A percentile compares a stretch with the other conserved stretches of the same genome.
phyloP scores from a whole-genome alignment of 2,113 vertebrate species.

The Cardinalis cardinalis region DNA sequence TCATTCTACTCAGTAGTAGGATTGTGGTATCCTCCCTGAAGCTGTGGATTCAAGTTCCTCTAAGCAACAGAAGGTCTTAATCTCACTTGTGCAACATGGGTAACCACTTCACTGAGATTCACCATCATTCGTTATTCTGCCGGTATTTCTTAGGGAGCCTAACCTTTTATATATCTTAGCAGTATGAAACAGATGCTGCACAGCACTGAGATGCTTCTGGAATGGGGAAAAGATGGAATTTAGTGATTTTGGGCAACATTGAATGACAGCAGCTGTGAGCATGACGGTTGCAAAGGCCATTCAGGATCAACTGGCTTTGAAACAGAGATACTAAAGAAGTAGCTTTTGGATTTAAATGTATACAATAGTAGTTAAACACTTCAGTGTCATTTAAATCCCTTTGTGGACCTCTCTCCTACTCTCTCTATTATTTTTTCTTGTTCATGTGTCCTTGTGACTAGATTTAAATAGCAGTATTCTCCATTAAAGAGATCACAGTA shows the following conservation, averaged over 20 bases:
- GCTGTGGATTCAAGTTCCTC: background rate
- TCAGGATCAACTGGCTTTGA: background rate
- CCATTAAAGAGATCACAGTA: background rate
- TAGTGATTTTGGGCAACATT: background rate
- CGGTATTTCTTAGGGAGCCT: fast-evolving
- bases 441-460: background rate
- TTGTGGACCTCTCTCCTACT: background rate
- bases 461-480: background rate
- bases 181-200: background rate
- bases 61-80: background rate
- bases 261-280: background rate
- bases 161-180: background rate
- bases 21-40: background rate
- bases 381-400: background rate
- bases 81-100: background rate
- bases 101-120: background rate
- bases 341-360: background rate
- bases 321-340: background rate
- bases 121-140: background rate
- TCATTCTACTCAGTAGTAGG: background rate
- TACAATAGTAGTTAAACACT: background rate
- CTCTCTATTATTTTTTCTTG: background rate
- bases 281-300: background rate
- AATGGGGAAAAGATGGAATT: background rate
- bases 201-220: background rate